Percentiles rank a stretch among this genome's conserved stretches.
These are phyloP conservation scores for Pachypeltis micranthus DNA, from an alignment of 1,140 invertebrate species.

Conservation along the genomic window DNA sequence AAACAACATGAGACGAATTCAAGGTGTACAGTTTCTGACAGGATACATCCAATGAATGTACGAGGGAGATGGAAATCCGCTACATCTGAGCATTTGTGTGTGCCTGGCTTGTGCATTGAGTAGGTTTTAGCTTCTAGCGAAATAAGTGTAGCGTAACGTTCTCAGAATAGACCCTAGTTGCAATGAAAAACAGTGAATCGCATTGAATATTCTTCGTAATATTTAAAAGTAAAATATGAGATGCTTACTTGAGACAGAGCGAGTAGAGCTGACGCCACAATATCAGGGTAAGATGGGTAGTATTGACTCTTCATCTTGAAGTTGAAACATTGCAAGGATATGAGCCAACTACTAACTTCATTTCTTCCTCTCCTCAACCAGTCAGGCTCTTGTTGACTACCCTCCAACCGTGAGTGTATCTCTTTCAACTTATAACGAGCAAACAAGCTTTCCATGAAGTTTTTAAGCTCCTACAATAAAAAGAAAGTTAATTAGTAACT, in stretches of 20 bases:
- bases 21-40: too few relatives aligned
- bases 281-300: slow-evolving; percentile 49
- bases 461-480: slow-evolving; percentile 7
- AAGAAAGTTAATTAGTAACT: too few relatives aligned
- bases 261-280: slow-evolving; percentile 46
- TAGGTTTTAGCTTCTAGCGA: too few relatives aligned
- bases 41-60: too few relatives aligned
- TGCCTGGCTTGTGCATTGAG: too few relatives aligned
- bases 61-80: too few relatives aligned
- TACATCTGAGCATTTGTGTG: too few relatives aligned
- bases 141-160: too few relatives aligned
- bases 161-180: too few relatives aligned
- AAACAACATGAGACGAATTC: too few relatives aligned
- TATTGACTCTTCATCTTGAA: slow-evolving; percentile 42
- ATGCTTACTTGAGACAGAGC: slow-evolving; percentile 44
- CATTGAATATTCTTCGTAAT: too few relatives aligned
- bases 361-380: slow-evolving; percentile 35
- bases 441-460: not conserved
- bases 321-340: slow-evolving; percentile 43
- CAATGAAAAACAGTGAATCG: too few relatives aligned
- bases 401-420: not conserved
- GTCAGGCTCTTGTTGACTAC: not conserved
- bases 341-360: slow-evolving; percentile 38
- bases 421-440: slow-evolving; percentile 2
- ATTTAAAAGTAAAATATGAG: not conserved